Percentiles rank a stretch among this genome's conserved stretches.
Evolutionary conservation across 2,797 vertebrate genomes (phyloP).

Genomic region (Malacoctenus gilli): DNA sequence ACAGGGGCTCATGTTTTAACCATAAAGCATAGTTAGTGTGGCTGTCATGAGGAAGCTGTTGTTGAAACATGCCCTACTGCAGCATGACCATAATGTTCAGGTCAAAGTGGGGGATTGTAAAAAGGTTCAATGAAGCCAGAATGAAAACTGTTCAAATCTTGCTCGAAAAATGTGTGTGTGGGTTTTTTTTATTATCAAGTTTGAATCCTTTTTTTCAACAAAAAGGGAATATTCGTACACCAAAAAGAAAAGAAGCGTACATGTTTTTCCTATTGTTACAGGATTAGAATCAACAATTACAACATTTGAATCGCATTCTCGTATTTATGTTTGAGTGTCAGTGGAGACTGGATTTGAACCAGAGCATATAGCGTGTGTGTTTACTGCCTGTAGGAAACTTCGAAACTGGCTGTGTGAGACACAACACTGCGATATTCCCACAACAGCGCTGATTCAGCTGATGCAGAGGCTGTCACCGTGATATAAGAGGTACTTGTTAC

Average conservation of each 20-base stretch:
- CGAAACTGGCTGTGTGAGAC: constrained; percentile 27
- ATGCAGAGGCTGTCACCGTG: constrained; percentile 25
- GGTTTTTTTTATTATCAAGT: no score
- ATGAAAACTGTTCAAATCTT: no score
- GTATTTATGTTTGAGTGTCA: background rate
- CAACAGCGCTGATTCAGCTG: constrained; percentile 45
- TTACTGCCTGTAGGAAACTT: constrained; percentile 27
- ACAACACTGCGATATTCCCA: constrained; percentile 33
- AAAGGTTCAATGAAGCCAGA: no score
- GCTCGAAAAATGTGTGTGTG: no score
- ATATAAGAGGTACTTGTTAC: constrained; percentile 44
- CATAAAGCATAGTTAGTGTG: no score
- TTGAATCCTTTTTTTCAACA: no score
- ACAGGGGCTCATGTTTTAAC: no score
- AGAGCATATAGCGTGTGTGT: background rate
- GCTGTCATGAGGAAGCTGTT: no score
- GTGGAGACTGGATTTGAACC: constrained; percentile 1
- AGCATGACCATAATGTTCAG: no score
- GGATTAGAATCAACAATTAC: constrained; percentile 1
- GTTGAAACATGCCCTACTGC: no score
- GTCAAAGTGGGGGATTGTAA: no score
- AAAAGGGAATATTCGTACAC: no score
- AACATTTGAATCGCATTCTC: constrained; percentile 6
- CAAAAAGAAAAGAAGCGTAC: background rate
- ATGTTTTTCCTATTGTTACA: background rate